These are phyloP conservation scores for Decapterus maruadsi DNA, from an alignment of 2,797 vertebrate genomes.

Conservation along the genomic window DNA sequence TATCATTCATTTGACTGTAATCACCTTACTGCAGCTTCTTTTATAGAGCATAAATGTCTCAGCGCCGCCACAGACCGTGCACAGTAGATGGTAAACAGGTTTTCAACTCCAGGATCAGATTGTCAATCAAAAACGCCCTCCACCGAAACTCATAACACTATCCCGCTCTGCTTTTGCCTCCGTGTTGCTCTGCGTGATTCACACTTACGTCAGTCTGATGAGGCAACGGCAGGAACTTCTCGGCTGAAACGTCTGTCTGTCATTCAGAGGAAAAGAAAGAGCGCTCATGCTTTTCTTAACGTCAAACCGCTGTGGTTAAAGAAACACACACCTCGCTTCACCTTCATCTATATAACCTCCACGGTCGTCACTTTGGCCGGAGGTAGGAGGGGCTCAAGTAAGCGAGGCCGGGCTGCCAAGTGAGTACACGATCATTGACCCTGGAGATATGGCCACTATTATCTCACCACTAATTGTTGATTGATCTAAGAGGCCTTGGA, in stretches of 20 bases:
- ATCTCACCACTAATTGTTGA: conserved; percentile 84
- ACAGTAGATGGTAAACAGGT: conserved; percentile 65
- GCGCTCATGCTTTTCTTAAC: conserved; percentile 54
- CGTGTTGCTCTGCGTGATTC: conserved; percentile 47
- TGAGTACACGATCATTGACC: conserved; percentile 70
- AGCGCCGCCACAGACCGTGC: conserved; percentile 55
- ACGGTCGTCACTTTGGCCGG: conserved; percentile 26
- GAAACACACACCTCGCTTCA: conserved; percentile 43
- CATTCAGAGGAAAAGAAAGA: conserved; percentile 38
- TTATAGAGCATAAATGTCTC: conserved; percentile 71
- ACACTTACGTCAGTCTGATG: conserved; percentile 64
- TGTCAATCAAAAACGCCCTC: conserved; percentile 64
- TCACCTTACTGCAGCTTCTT: conserved; percentile 45
- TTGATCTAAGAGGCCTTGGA: conserved; percentile 76
- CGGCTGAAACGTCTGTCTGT: conserved; percentile 27
- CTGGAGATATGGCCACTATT: conserved; percentile 73
- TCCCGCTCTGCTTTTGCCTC: conserved; percentile 31
- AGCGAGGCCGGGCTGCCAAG: conserved; percentile 35
- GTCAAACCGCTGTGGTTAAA: conserved; percentile 57
- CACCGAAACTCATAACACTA: not conserved
- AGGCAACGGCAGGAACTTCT: conserved; percentile 52
- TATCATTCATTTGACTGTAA: conserved; percentile 50
- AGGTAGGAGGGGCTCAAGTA: conserved; percentile 19
- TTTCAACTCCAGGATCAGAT: conserved; percentile 60
- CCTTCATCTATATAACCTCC: conserved; percentile 31